These are phyloP conservation scores for Koerneria pararmatus DNA, from an alignment of 2,888 invertebrate genomes.

Conservation along the genomic window DNA sequence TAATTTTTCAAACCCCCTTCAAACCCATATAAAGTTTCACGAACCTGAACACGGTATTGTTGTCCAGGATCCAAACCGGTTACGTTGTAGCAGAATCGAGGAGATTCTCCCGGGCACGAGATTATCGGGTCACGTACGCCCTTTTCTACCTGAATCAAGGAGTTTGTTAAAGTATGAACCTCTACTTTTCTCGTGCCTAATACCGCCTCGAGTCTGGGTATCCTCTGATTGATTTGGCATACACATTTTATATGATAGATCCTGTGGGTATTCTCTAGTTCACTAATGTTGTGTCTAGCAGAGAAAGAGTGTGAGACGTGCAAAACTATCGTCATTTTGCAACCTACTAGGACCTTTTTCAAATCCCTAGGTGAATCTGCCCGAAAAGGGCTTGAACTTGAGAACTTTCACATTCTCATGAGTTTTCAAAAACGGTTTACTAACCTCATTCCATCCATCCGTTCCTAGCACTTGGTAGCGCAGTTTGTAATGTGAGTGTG, in stretches of 20 bases:
- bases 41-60: conserved; percentile 55
- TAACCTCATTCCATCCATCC: conserved; percentile 47
- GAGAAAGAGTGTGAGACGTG: no score
- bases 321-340: not conserved
- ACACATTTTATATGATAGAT: no score
- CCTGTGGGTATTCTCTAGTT: no score
- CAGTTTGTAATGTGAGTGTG: conserved; percentile 58
- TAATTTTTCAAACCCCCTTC: not conserved
- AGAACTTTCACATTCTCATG: not conserved
- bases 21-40: not conserved
- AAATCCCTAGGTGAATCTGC: no score
- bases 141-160: conserved; percentile 1
- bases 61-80: conserved; percentile 56
- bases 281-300: no score
- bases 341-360: no score
- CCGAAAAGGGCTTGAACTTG: not conserved
- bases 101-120: conserved; percentile 50
- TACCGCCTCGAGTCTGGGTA: no score
- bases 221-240: no score
- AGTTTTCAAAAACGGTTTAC: not conserved
- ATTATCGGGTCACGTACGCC: conserved; percentile 41
- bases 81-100: conserved; percentile 58
- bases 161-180: not conserved
- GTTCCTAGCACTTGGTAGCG: conserved; percentile 51
- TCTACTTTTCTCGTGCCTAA: not conserved